Evolutionary conservation across 2,888 invertebrate genomes (phyloP).

Genomic region (Drosophila rellima): DNA sequence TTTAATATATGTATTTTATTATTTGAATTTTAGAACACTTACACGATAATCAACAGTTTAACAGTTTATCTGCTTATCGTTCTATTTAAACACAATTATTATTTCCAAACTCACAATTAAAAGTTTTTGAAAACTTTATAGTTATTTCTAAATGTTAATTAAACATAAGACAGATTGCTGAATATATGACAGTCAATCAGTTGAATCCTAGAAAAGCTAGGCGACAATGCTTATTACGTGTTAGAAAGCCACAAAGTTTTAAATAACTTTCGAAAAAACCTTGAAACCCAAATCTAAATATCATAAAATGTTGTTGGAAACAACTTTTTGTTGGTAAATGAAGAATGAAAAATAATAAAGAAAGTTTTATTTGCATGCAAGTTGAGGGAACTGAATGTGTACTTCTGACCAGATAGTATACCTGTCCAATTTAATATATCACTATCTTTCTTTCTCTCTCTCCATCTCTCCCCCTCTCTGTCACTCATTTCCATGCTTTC

Average conservation of each 20-base stretch:
- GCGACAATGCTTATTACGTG: conserved; percentile 5
- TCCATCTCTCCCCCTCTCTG: too few species aligned
- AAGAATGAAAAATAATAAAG: conserved; percentile 3
- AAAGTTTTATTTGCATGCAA: conserved; percentile 30
- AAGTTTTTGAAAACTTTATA: too few species aligned
- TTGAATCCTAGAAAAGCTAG: not conserved
- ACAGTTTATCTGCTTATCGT: too few species aligned
- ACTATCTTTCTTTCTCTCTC: not conserved
- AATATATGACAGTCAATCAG: not conserved
- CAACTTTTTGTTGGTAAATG: conserved; percentile 5
- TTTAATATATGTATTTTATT: too few species aligned
- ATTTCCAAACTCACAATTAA: too few species aligned
- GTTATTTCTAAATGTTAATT: too few species aligned
- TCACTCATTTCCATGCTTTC: not conserved
- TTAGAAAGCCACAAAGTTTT: conserved; percentile 1
- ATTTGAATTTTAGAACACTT: too few species aligned
- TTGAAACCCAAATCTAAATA: conserved; percentile 3
- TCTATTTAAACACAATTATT: too few species aligned
- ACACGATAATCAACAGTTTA: too few species aligned
- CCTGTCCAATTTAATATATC: conserved; percentile 33
- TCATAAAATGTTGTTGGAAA: conserved; percentile 7
- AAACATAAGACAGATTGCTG: not conserved
- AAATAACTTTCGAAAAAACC: not conserved
- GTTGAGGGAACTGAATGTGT: conserved; percentile 9
- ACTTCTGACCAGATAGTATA: conserved; percentile 24